Evolutionary conservation across 2,888 invertebrate species (phyloP), one percentile per base, ranked within the genome.

Genomic region (Drosophila monieri): DNA sequence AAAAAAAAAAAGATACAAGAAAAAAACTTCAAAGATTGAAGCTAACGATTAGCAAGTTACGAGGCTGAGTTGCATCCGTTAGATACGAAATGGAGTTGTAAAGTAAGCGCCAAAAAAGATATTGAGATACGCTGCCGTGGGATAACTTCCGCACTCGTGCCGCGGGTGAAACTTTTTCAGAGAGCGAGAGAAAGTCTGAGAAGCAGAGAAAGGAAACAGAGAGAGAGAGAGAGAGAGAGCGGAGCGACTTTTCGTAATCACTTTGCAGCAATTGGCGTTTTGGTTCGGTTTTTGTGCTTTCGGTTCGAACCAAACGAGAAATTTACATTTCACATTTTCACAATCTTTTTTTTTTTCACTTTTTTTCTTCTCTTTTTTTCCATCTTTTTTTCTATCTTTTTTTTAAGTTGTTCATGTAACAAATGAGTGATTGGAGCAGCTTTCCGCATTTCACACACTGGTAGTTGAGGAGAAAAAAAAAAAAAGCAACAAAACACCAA

Each of bases 131-230:
- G 73, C 72, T 69, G 85, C 85, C 79, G 88, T 84, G 84, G 85
- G 85, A 84, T 84, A 85, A 79, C 84, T 84, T 84, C 84, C 84
- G 88, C 77, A 88, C 77, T 85, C 84, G 76, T 84, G 85, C 80
- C 77, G 35, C 58, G 85, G 77, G 84, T 87, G 87, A 87, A 85
- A 88, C 88, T 85, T 76, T 27, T 27, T 27, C 30, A 25, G 35
- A 43, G 41, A 60, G 53, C 48, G 68, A 54, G 48, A 59, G 43
- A 68, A 53, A 68, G 68, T 51, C 53, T 60, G 25, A 14, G 46
- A 10, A 12, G 30, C 14, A 30, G 30, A n/a, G 48, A 49, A 10
- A 43, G 47, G 46, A 39, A 58, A 35, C 58, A 58, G 59, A 37
- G 6, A 1, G 18, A 5, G 21, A 4, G 3, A 23, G 4, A 32